phyloP scores from a whole-genome alignment of 1,140 invertebrate species.

The Diorhabda elongata region DNA sequence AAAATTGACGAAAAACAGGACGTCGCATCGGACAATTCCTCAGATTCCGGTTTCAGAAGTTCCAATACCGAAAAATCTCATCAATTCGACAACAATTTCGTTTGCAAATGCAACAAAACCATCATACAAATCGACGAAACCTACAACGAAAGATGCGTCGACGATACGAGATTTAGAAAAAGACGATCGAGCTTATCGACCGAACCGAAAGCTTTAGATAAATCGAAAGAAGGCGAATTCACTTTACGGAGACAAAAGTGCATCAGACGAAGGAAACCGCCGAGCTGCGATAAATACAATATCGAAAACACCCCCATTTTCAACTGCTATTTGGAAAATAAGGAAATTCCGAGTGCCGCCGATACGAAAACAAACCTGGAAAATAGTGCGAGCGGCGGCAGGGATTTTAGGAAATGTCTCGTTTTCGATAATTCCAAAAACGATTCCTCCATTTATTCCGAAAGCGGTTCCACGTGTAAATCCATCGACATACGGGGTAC shows the following conservation, averaged over 20 bases:
- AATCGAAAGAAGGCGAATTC: conserved; percentile 25
- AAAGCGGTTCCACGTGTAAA: conserved; percentile 24
- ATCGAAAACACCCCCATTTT: conserved; percentile 16
- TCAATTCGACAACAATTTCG: conserved; percentile 33
- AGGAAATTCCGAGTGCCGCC: conserved; percentile 12
- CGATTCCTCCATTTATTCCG: conserved; percentile 28
- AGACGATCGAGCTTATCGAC: conserved; percentile 22
- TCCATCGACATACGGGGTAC: conserved; percentile 29
- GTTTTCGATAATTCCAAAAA: conserved; percentile 33
- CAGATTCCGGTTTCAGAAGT: conserved; percentile 41
- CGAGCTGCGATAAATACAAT: conserved; percentile 26
- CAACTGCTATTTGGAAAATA: conserved; percentile 24
- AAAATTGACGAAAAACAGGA: conserved; percentile 17
- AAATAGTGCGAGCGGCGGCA: not conserved
- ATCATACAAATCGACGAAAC: conserved; percentile 43
- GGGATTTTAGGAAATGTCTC: conserved; percentile 35
- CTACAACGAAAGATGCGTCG: conserved; percentile 44
- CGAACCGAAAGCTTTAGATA: conserved; percentile 18
- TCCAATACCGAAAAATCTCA: conserved; percentile 36
- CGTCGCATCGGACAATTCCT: conserved; percentile 29
- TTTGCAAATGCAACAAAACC: conserved; percentile 41
- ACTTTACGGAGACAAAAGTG: conserved; percentile 43
- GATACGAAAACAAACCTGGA: conserved; percentile 21
- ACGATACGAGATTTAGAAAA: conserved; percentile 32
- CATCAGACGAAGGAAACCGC: conserved; percentile 34